Conservation (phyloP, 2,113 vertebrate species). For the Phylloscopus trochiloides region DNA sequence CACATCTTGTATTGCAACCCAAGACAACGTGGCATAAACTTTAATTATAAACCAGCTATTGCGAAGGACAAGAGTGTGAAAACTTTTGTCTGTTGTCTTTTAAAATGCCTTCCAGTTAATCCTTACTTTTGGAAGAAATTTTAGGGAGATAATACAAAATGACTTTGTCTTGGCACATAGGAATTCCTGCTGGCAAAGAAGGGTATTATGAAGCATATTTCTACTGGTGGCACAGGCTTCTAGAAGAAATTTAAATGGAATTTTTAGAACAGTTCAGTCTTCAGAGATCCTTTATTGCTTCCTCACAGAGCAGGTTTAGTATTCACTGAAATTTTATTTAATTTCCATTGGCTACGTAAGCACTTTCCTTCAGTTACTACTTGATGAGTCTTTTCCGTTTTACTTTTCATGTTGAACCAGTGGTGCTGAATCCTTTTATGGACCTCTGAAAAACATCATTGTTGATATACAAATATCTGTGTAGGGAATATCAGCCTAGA, state of each 20-base stretch:
- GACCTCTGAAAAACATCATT: background rate
- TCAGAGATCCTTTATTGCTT: background rate
- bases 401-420: background rate
- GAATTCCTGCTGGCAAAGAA: background rate
- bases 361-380: background rate
- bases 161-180: background rate
- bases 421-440: background rate
- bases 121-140: background rate
- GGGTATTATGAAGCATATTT: background rate
- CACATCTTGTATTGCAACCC: too few species aligned
- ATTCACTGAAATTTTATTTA: background rate
- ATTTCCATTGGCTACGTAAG: background rate
- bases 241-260: background rate
- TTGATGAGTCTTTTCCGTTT: background rate
- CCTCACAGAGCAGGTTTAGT: background rate
- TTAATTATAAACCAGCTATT: background rate
- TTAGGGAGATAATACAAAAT: background rate
- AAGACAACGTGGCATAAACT: background rate
- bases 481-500: background rate
- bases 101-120: background rate
- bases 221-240: background rate
- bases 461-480: background rate
- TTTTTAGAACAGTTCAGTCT: background rate
- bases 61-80: background rate
- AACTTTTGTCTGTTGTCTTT: background rate